Conservation (phyloP, 2,888 invertebrate genomes). For the Pterobdella sp. region DNA sequence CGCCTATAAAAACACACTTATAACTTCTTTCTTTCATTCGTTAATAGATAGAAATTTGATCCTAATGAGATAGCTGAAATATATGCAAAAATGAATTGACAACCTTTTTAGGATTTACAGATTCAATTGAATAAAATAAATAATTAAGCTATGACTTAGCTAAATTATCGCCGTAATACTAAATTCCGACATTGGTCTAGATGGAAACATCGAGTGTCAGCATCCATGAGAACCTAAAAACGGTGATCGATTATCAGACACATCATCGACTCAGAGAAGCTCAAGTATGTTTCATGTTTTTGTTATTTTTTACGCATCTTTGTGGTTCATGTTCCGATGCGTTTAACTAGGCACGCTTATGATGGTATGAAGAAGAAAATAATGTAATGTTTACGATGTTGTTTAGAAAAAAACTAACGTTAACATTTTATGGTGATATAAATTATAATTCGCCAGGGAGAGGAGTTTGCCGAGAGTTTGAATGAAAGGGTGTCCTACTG, state of each 20-base stretch:
- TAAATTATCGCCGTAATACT: not conserved
- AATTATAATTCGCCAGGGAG: conserved; percentile 58
- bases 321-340: no score
- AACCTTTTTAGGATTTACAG: not conserved
- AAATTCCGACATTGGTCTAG: conserved; percentile 53
- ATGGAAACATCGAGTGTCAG: conserved; percentile 84
- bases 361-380: no score
- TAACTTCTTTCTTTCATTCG: no score
- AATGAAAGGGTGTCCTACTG: conserved; percentile 78
- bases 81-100: not conserved
- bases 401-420: no score
- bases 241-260: conserved; percentile 87
- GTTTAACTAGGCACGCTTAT: no score
- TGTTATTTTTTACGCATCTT: no score
- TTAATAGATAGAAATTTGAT: no score
- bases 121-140: not conserved
- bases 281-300: conserved; percentile 46
- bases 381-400: no score
- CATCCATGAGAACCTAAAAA: conserved; percentile 78
- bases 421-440: no score
- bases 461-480: conserved; percentile 89
- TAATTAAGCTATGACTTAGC: not conserved
- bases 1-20: no score
- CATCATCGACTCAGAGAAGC: conserved; percentile 90
- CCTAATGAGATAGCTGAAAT: not conserved